Base-by-base conservation (phyloP, 2,113 vertebrate species). In the Leucopsar rothschildi region DNA sequence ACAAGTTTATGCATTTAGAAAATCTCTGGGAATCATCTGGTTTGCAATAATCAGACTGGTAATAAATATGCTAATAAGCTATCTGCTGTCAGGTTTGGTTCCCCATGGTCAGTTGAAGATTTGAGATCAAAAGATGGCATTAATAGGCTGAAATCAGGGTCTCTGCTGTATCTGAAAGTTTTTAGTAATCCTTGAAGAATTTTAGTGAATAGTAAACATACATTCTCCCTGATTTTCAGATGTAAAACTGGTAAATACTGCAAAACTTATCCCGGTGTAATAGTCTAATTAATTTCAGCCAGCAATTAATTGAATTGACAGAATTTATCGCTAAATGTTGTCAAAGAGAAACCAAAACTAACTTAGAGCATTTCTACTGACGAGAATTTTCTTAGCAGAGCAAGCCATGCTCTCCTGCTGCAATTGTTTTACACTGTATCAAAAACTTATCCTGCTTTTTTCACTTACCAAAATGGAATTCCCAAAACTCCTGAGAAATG, bases 401-500 rank as follows among this genome's bases (percentile, higher is more conserved):
- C 11, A n/a, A 70, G 64, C 68, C 29, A 5, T 35, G 50, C 52
- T 61, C 39, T 79, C n/a, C 50, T 88, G 39, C 39, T 61, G 45
- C 55, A 65, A 17, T 12, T 42, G 0, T 61, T 91, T 69, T 29
- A 50, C 19, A 21, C n/a, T 42, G 37, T 39, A 56, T 61, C 69
- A 86, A 59, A 92, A 47, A 18, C 22, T 60, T 42, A 23, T 7
- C 8, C 3, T 40, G 56, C 25, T 59, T 68, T 66, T 90, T 93
- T 60, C 64, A 84, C 98, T 98, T 72, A 98, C 98, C 98, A 57
- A 98, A 98, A 83, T 96, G 57, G 82, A 98, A 97, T 86, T 93
- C 97, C 99, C 99, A 99, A 49, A 99, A 98, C 40, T 99, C 99
- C 86, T 98, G 98, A 10, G 98, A 98, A 61, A 98, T 97, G 73